A percentile compares a stretch with the other conserved stretches of the same genome.
Conservation (phyloP, 2,888 invertebrate genomes). For the Folsomia candida region DNA sequence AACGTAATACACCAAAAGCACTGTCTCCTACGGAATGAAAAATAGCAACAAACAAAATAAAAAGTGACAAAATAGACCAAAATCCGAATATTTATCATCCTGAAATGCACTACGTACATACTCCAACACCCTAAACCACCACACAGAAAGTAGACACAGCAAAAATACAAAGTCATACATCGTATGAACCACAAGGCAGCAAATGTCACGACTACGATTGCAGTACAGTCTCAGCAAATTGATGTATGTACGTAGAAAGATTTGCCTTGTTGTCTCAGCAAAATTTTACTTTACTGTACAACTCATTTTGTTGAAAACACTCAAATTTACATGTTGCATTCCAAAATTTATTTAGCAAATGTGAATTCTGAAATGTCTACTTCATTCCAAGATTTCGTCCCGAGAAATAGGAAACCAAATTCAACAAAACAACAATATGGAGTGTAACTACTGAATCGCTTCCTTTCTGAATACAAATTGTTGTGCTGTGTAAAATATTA, state of each 20-base stretch:
- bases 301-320: too few relatives aligned
- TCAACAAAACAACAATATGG: too few relatives aligned
- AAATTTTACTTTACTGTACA: too few relatives aligned
- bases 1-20: too few relatives aligned
- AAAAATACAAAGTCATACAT: not conserved
- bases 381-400: too few relatives aligned
- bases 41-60: not conserved
- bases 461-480: not conserved
- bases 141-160: too few relatives aligned
- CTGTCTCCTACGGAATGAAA: not conserved
- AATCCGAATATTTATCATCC: slow-evolving; percentile 9
- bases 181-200: not conserved
- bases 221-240: not conserved
- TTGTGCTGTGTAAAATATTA: slow-evolving; percentile 2
- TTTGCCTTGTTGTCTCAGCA: not conserved
- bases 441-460: not conserved
- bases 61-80: not conserved
- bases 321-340: too few relatives aligned
- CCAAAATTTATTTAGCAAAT: too few relatives aligned
- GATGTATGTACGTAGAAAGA: not conserved
- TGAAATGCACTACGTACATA: not conserved
- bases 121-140: too few relatives aligned
- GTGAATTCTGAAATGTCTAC: too few relatives aligned
- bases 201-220: not conserved
- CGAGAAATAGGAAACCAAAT: too few relatives aligned